A percentile compares a stretch with the other conserved stretches of the same genome.
These are phyloP conservation scores for Manduca sexta DNA, from an alignment of 1,140 invertebrate species.

Conservation along the genomic window DNA sequence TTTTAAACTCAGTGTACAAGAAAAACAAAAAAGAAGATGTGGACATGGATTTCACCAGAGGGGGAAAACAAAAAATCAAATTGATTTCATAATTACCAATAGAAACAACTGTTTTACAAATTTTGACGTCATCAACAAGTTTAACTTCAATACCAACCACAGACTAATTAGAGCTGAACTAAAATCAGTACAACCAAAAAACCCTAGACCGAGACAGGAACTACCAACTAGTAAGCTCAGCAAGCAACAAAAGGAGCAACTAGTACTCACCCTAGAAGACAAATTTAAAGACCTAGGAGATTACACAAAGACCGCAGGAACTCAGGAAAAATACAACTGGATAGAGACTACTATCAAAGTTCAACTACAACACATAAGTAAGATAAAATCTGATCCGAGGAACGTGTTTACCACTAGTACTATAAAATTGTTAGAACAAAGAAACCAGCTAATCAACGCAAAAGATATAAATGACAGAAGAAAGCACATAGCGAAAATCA, in stretches of 20 bases:
- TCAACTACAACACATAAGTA: constrained; percentile 1
- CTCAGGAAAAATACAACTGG: constrained; percentile 23
- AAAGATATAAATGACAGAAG: no score
- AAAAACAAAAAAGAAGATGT: constrained; percentile 9
- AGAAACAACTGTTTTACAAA: constrained; percentile 14
- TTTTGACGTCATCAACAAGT: constrained; percentile 12
- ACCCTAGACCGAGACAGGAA: constrained; percentile 22
- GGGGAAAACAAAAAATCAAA: constrained; percentile 23
- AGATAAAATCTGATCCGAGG: not conserved
- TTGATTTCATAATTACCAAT: constrained; percentile 29
- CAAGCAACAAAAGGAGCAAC: constrained; percentile 14
- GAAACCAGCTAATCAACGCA: no score
- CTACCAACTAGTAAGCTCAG: constrained; percentile 9
- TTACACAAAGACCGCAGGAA: constrained; percentile 7
- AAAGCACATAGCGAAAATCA: no score
- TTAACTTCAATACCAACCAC: constrained; percentile 26
- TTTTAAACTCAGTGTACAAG: constrained; percentile 9
- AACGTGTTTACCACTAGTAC: not conserved
- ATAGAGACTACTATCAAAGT: constrained; percentile 19
- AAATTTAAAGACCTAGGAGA: constrained; percentile 11
- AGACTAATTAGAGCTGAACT: constrained; percentile 20
- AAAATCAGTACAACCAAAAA: constrained; percentile 8
- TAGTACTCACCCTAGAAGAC: constrained; percentile 2
- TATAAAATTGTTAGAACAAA: no score
- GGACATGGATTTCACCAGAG: constrained; percentile 14